Conservation (phyloP, 2,888 invertebrate genomes). For the Phengaris arion region DNA sequence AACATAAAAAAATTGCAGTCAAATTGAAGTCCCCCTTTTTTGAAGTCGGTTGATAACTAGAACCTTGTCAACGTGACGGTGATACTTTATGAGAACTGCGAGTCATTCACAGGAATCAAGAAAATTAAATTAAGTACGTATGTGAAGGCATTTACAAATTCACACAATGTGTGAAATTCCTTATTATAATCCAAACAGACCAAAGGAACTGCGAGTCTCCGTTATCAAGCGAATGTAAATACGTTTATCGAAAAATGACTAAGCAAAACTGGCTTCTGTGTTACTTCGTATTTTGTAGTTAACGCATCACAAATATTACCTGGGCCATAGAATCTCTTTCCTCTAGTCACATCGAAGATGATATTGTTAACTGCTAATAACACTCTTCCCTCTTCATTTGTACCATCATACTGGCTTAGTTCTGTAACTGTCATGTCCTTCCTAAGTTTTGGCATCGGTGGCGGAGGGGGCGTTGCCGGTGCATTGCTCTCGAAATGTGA, state of each 20-base stretch:
- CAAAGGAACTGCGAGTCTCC: not conserved
- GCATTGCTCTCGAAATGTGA: slow-evolving; percentile 66
- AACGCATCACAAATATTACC: slow-evolving; percentile 77
- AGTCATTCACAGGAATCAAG: too few species aligned
- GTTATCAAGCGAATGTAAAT: not conserved
- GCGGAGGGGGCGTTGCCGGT: slow-evolving; percentile 62
- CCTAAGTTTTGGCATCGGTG: slow-evolving; percentile 87
- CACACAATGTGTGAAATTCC: not conserved
- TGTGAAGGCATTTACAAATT: too few species aligned
- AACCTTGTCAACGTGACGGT: too few species aligned
- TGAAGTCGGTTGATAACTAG: too few species aligned
- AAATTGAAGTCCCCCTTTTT: too few species aligned
- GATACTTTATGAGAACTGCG: not conserved
- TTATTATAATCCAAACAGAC: not conserved
- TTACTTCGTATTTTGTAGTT: too few species aligned
- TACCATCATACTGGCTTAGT: slow-evolving; percentile 90
- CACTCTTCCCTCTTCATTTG: slow-evolving; percentile 90
- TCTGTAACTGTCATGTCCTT: slow-evolving; percentile 94
- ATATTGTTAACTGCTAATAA: slow-evolving; percentile 95
- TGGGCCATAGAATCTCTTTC: slow-evolving; percentile 95
- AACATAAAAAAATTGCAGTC: too few species aligned
- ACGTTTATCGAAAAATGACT: slow-evolving; percentile 12
- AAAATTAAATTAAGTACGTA: too few species aligned
- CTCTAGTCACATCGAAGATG: slow-evolving; percentile 96
- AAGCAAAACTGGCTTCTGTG: not conserved